A percentile compares a stretch with the other conserved stretches of the same genome.
Evolutionary conservation across 2,113 vertebrate species (phyloP).

Genomic region (Festucalex cinctus): DNA sequence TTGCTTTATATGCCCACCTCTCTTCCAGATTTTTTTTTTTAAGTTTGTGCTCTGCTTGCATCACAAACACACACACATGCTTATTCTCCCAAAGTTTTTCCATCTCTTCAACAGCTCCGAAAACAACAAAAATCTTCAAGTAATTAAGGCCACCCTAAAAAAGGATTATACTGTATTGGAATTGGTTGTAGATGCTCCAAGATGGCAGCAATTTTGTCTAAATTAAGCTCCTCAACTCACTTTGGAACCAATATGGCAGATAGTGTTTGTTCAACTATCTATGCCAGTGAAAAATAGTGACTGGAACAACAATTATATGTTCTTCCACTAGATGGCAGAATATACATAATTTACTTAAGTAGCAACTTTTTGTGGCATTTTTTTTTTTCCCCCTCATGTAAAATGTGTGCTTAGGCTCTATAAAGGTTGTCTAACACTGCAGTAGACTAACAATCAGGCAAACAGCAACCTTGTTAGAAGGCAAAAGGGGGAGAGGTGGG

Average conservation of each 20-base stretch:
- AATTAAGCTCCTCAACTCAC: too few species aligned
- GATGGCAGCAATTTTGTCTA: too few species aligned
- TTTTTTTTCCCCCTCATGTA: neutral
- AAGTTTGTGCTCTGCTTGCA: conserved; percentile 9
- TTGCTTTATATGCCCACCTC: conserved; percentile 24
- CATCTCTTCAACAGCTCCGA: conserved; percentile 8
- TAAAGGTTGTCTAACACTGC: neutral
- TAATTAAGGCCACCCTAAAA: too few species aligned
- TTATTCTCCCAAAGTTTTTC: neutral
- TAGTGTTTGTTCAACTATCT: too few species aligned
- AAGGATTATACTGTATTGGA: too few species aligned
- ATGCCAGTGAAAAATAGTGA: too few species aligned
- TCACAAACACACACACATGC: neutral
- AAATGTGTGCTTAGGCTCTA: neutral
- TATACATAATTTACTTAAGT: neutral
- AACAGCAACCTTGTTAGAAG: conserved; percentile 29
- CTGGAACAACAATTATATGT: neutral
- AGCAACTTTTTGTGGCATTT: neutral
- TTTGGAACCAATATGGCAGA: neutral
- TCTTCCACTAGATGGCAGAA: neutral
- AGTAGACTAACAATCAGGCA: conserved; percentile 29
- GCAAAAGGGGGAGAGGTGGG: conserved; percentile 13
- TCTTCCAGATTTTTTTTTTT: conserved; percentile 4
- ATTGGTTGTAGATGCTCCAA: too few species aligned
- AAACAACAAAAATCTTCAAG: conserved; percentile 5